Percentiles rank a stretch among this genome's conserved stretches.
Evolutionary conservation across 2,888 invertebrate genomes (phyloP).

Genomic region (Acanthosepion lycidas): DNA sequence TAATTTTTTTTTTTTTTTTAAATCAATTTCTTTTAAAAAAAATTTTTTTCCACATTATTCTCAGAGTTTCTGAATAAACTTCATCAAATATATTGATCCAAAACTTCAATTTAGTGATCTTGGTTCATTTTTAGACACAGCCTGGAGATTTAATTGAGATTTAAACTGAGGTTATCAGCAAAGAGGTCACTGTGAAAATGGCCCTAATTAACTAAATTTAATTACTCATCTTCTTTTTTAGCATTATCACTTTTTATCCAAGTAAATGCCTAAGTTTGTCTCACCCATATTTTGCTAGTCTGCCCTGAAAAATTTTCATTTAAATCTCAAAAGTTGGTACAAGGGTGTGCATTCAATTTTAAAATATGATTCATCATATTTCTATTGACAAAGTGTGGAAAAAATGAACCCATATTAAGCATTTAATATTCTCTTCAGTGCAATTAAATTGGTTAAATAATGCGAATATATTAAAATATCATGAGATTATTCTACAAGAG

Average conservation of each 20-base stretch:
- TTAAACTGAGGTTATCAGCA: neutral
- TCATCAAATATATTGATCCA: neutral
- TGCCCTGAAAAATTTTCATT: neutral
- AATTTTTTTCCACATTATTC: neutral
- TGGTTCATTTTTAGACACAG: neutral
- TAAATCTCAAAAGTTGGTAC: neutral
- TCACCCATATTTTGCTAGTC: neutral
- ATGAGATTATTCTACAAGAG: no score
- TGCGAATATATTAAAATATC: no score
- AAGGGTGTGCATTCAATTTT: no score
- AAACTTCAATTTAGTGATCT: neutral
- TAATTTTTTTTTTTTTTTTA: neutral
- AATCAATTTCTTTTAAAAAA: neutral
- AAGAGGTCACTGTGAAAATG: neutral
- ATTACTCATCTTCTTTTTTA: neutral
- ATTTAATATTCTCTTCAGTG: no score
- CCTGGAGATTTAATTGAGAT: neutral
- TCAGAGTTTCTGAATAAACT: neutral
- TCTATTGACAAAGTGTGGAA: no score
- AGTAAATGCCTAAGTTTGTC: neutral
- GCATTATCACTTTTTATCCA: neutral
- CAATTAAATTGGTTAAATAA: no score
- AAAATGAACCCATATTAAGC: no score
- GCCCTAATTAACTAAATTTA: neutral
- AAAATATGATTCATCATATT: no score